Evolutionary conservation across 2,888 invertebrate genomes (phyloP), one percentile per base, ranked within the genome.

Genomic region (Troilus luridus): DNA sequence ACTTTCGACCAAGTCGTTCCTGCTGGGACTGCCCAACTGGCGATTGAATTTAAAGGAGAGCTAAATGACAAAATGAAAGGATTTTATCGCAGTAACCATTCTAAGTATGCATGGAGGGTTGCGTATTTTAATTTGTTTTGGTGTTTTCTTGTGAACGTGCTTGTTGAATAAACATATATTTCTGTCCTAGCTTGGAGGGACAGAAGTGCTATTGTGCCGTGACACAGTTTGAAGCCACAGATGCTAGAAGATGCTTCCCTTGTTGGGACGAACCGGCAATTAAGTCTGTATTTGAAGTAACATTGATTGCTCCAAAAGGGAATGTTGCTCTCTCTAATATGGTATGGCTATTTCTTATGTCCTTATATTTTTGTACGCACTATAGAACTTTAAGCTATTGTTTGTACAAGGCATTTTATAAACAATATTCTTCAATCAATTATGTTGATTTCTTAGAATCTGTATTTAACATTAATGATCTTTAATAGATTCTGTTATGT

Each of bases 191-290:
- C 72, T 91, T 96, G 56, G 94, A 95, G 90, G 98, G 98, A 17
- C 97, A 97, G 93, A 97, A 97, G 93, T 95, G 97, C 91, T 97
- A 96, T 94, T 97, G 97, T 60, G 98, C 98, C 64, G 98, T 98
- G 92, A 98, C 98, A 90, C 98, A 98, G 94, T 99, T 98, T 94
- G 97, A 98, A 94, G 95, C 98, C 0, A 98, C 97, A 6, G 97
- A 98, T 95, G 99, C 99, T 11, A 96, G 99, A 91, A 95, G 97
- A 93, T 98, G 98, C 94, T 99, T 99, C 94, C 99, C 99, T 7
- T 99, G 99, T 94, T 99, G 98, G 98, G 99, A 99, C 94, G 99
- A 99, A 94, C 99, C 99, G 14, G 98, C 98, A 19, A 96, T 98
- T 92, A 99, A 99, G 94, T 98, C 99, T 1, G 98, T 98, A 2